Conservation (phyloP, 2,797 vertebrate genomes). For the Emydoidea blandingii region DNA sequence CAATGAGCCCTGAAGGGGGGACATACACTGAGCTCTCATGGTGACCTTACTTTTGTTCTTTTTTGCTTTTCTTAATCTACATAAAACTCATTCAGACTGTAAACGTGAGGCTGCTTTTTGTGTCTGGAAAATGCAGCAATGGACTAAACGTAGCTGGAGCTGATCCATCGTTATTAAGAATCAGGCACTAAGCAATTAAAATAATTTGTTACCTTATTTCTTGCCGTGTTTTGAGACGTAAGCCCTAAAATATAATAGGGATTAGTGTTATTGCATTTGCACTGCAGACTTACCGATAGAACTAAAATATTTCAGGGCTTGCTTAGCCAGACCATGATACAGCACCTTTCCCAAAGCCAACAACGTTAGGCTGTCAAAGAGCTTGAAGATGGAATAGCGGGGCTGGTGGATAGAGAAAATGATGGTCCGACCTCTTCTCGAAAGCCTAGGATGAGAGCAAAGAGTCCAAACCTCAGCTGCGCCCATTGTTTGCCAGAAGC, state of each 20-base stretch:
- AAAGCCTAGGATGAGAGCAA: conserved; percentile 64
- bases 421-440: conserved; percentile 66
- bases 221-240: neutral
- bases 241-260: neutral
- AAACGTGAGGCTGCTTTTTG: neutral
- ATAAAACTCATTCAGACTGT: neutral
- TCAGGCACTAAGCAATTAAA: neutral
- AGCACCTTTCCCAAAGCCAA: conserved; percentile 66
- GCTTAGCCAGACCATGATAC: conserved; percentile 51
- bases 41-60: accelerated
- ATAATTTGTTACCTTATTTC: neutral
- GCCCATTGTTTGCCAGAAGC: neutral
- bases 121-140: neutral
- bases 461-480: conserved; percentile 1
- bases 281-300: conserved; percentile 60
- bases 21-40: neutral
- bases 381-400: conserved; percentile 69
- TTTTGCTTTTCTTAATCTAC: neutral
- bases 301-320: conserved; percentile 60
- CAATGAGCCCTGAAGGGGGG: neutral
- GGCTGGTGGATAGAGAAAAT: conserved; percentile 72
- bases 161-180: neutral
- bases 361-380: conserved; percentile 66
- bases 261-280: neutral
- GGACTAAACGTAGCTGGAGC: neutral